These are phyloP conservation scores for Craseonycteris thonglongyai DNA, from an alignment of 2,113 vertebrate species.

Conservation along the genomic window DNA sequence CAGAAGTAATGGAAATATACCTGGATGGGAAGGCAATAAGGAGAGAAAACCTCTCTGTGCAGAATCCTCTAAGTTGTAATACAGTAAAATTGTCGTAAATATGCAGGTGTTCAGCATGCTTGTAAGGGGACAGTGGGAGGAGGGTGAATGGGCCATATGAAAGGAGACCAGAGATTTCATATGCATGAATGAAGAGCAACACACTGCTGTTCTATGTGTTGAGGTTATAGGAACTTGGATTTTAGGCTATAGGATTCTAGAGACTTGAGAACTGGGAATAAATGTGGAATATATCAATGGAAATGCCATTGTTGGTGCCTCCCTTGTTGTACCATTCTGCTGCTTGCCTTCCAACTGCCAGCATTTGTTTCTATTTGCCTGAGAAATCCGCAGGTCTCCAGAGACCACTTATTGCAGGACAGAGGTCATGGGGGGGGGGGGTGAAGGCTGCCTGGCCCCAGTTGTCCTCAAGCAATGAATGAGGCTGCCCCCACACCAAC, in stretches of 20 bases:
- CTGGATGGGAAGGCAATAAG: neutral
- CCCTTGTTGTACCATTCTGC: neutral
- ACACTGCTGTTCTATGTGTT: neutral
- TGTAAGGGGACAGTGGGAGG: neutral
- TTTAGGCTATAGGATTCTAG: neutral
- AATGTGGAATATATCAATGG: neutral
- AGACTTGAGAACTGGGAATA: neutral
- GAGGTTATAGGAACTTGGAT: neutral
- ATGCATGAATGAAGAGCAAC: neutral
- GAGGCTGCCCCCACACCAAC: neutral
- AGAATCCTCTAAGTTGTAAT: neutral
- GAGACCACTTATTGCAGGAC: neutral
- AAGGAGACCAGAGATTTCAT: neutral
- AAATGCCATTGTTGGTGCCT: neutral
- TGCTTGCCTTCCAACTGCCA: neutral
- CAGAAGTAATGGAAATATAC: neutral
- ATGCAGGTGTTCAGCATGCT: neutral
- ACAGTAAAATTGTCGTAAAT: neutral
- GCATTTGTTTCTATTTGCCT: neutral
- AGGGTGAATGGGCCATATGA: neutral
- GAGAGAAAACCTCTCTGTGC: neutral
- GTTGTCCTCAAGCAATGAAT: neutral
- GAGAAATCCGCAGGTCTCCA: neutral
- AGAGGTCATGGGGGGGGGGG: neutral
- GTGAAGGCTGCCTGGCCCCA: rapidly evolving